phyloP scores from a whole-genome alignment of 1,140 invertebrate species.

The Leptonema lineaticorne region DNA sequence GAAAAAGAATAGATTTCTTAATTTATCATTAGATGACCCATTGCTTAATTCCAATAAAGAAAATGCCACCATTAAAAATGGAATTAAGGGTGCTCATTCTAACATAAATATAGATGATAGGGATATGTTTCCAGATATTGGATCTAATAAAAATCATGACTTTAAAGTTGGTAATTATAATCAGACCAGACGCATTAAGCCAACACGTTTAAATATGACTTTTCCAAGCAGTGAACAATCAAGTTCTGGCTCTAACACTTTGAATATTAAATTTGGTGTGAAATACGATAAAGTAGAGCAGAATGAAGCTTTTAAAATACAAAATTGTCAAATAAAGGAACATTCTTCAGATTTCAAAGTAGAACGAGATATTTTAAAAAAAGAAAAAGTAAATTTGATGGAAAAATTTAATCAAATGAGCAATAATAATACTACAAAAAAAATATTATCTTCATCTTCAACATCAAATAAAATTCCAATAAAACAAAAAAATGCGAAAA shows the following conservation, averaged over 20 bases:
- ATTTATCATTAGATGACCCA: conserved; percentile 44
- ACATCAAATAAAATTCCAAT: conserved; percentile 1
- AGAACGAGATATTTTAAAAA: conserved; percentile 51
- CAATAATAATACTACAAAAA: conserved; percentile 38
- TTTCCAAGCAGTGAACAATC: conserved; percentile 40
- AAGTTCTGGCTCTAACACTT: conserved; percentile 36
- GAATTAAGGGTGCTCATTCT: conserved; percentile 36
- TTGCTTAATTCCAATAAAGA: conserved; percentile 3
- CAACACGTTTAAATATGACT: conserved; percentile 49
- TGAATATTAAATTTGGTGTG: conserved; percentile 36
- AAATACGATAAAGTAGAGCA: conserved; percentile 45
- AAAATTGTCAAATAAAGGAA: conserved; percentile 49
- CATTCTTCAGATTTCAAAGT: conserved; percentile 47
- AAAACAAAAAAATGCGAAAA: not conserved
- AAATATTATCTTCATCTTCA: not conserved
- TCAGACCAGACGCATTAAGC: conserved; percentile 51
- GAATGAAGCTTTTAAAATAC: conserved; percentile 50
- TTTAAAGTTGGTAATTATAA: conserved; percentile 36
- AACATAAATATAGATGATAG: conserved; percentile 50
- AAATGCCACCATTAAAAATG: conserved; percentile 39
- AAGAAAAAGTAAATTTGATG: conserved; percentile 53
- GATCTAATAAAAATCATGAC: conserved; percentile 42
- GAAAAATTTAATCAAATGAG: conserved; percentile 54
- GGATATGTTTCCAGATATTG: conserved; percentile 52
- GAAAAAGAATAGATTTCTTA: conserved; percentile 46